Percentiles rank a stretch among this genome's conserved stretches.
phyloP scores from a whole-genome alignment of 2,888 invertebrate genomes.

The Macrosoma leucophasiata region DNA sequence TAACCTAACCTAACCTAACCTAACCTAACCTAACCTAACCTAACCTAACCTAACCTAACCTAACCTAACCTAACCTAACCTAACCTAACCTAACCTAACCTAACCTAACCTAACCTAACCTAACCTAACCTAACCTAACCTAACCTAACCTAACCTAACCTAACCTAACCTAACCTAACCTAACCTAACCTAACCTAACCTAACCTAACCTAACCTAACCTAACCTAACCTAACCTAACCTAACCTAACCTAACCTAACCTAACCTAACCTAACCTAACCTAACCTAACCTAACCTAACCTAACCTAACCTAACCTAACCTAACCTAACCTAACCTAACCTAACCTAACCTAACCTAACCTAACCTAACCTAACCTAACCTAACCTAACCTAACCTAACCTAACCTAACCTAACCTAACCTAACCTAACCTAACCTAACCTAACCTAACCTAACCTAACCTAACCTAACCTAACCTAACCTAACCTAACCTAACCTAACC shows the following conservation, averaged over 20 bases:
- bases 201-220: background rate
- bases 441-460: slow-evolving; percentile 3
- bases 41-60: background rate
- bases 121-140: background rate
- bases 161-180: background rate
- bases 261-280: slow-evolving; percentile 4
- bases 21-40: background rate
- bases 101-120: background rate
- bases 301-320: slow-evolving; percentile 4
- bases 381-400: slow-evolving; percentile 4
- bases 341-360: slow-evolving; percentile 4
- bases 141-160: background rate
- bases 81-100: background rate
- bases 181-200: background rate
- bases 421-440: slow-evolving; percentile 4
- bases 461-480: slow-evolving; percentile 4
- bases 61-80: background rate
- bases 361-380: slow-evolving; percentile 4
- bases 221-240: background rate
- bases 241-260: slow-evolving; percentile 4
- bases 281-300: slow-evolving; percentile 4
- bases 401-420: slow-evolving; percentile 4
- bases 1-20: background rate
- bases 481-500: slow-evolving; percentile 4
- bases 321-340: slow-evolving; percentile 4